A percentile compares a stretch with the other conserved stretches of the same genome.
Conservation (phyloP, 2,113 vertebrate genomes). For the Ellobius talpinus region DNA sequence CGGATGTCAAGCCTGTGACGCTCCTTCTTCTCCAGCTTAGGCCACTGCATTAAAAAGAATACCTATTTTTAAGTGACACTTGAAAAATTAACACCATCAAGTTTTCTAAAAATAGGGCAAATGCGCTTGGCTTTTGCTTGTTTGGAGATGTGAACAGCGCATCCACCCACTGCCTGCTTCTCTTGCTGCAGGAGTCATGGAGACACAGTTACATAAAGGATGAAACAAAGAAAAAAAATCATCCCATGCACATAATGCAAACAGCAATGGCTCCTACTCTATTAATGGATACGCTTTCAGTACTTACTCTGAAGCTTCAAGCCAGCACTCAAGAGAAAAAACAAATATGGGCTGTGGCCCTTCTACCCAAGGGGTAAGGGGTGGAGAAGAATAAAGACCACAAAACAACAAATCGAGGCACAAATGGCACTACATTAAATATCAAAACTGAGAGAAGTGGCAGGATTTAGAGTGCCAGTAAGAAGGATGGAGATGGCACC, state of each 20-base stretch:
- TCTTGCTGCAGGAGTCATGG: slow-evolving; percentile 23
- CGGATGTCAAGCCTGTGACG: background rate
- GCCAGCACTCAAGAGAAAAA: slow-evolving; percentile 26
- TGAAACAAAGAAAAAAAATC: slow-evolving; percentile 51
- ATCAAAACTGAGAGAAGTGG: background rate
- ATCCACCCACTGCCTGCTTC: slow-evolving; percentile 71
- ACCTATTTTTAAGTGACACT: slow-evolving; percentile 70
- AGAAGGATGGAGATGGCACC: background rate
- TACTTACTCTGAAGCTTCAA: background rate
- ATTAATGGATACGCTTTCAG: slow-evolving; percentile 4
- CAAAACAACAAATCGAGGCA: slow-evolving; percentile 7
- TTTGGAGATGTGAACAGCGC: slow-evolving; percentile 51
- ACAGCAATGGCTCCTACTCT: slow-evolving; percentile 39
- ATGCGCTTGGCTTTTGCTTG: slow-evolving; percentile 73
- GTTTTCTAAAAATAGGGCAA: slow-evolving; percentile 76
- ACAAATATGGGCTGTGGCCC: slow-evolving; percentile 15
- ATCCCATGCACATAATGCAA: background rate
- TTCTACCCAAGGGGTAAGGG: slow-evolving; percentile 4
- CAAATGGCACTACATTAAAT: background rate
- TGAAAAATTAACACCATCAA: slow-evolving; percentile 73
- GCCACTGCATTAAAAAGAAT: slow-evolving; percentile 27
- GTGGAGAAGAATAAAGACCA: background rate
- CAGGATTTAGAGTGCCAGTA: background rate
- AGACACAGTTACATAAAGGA: slow-evolving; percentile 27
- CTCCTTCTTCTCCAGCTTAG: background rate